These are phyloP conservation scores for Eustalomyia histrio DNA, from an alignment of 2,888 invertebrate genomes.

Conservation along the genomic window DNA sequence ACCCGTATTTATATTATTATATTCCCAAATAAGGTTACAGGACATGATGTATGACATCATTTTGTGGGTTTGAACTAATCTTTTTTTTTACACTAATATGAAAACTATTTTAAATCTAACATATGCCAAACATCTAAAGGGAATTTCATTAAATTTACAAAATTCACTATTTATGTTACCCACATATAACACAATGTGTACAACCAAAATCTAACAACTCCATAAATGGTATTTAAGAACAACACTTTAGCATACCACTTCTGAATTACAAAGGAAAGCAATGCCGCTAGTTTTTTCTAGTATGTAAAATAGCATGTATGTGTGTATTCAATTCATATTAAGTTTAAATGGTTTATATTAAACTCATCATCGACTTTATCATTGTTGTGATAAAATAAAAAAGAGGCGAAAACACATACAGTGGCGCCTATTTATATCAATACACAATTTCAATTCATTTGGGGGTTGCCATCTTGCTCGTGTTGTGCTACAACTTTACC, in stretches of 20 bases:
- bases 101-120: not conserved
- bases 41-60: no score
- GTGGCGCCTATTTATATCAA: conserved; percentile 20
- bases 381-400: not conserved
- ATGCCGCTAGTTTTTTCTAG: no score
- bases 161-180: not conserved
- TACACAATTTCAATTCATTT: conserved; percentile 38
- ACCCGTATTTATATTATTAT: no score
- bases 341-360: not conserved
- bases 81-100: no score
- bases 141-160: not conserved
- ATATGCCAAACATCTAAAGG: not conserved
- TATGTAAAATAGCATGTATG: no score
- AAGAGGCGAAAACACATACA: not conserved
- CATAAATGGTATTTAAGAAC: not conserved
- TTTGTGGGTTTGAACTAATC: no score
- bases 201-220: not conserved
- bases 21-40: no score
- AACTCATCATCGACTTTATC: not conserved
- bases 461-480: conserved; percentile 24
- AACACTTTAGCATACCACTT: not conserved
- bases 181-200: not conserved
- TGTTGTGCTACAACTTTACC: not conserved
- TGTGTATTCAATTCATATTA: not conserved
- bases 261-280: not conserved